Percentiles rank a stretch among this genome's conserved stretches.
phyloP scores from a whole-genome alignment of 2,888 invertebrate genomes.

The Epicampocera succincta region DNA sequence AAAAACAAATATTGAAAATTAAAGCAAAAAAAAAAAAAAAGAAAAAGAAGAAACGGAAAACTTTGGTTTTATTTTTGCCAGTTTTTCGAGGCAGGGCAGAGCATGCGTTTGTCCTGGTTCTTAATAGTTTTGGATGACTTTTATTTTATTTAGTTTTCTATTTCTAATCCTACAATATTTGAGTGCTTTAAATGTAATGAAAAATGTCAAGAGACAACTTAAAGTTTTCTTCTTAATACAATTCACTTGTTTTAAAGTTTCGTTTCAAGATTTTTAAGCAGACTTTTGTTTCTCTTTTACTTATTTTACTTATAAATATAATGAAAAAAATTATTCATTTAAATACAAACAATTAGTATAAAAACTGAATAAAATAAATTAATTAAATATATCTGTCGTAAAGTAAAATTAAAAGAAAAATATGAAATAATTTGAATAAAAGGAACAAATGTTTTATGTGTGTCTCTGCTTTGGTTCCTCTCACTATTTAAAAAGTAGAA shows the following conservation, averaged over 20 bases:
- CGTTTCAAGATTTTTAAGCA: too few relatives aligned
- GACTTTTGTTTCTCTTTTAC: too few relatives aligned
- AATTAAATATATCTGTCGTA: too few relatives aligned
- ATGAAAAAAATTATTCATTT: too few relatives aligned
- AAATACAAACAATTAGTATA: too few relatives aligned
- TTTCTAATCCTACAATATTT: neutral
- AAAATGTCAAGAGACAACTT: constrained; percentile 22
- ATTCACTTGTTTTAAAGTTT: neutral
- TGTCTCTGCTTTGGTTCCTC: too few relatives aligned
- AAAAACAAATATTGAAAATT: constrained; percentile 32
- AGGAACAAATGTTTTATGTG: too few relatives aligned
- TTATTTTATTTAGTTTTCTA: neutral
- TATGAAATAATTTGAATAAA: too few relatives aligned
- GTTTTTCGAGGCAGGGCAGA: neutral
- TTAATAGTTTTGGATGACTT: constrained; percentile 1
- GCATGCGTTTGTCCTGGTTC: constrained; percentile 18
- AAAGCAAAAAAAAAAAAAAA: neutral
- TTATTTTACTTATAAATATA: too few relatives aligned
- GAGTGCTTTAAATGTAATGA: constrained; percentile 20
- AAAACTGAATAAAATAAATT: too few relatives aligned
- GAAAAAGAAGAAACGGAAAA: neutral
- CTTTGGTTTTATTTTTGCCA: constrained; percentile 19
- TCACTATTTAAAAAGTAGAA: too few relatives aligned
- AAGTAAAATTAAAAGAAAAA: too few relatives aligned
- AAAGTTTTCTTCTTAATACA: neutral